These are phyloP conservation scores for Polypedilum pembai DNA, from an alignment of 1,140 invertebrate genomes.

Conservation along the genomic window DNA sequence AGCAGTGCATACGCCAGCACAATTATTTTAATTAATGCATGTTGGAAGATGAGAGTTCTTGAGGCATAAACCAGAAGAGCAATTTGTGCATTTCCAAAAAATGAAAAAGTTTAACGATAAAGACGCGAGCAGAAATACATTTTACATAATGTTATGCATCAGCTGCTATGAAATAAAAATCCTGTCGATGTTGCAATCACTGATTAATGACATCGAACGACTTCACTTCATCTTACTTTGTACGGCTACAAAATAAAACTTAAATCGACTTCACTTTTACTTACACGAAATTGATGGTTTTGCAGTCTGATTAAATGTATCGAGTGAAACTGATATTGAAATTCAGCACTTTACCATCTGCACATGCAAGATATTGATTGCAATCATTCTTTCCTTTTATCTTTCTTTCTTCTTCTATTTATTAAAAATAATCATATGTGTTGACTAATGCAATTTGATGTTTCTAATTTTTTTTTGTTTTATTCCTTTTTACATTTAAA, in stretches of 20 bases:
- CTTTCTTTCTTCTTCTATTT: not conserved
- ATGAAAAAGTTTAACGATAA: no score
- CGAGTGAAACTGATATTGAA: not conserved
- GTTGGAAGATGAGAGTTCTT: not conserved
- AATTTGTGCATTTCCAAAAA: conserved; percentile 3
- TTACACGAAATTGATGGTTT: not conserved
- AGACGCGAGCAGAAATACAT: not conserved
- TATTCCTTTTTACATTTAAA: no score
- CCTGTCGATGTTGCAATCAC: not conserved
- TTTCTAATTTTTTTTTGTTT: no score
- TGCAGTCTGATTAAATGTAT: not conserved
- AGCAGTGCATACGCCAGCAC: not conserved
- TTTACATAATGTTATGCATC: conserved; percentile 7
- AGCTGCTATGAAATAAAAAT: not conserved
- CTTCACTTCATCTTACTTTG: not conserved
- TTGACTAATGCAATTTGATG: no score
- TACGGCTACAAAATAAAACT: not conserved
- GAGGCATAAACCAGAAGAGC: not conserved
- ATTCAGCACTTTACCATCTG: not conserved
- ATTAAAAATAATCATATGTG: no score
- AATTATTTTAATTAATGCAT: not conserved
- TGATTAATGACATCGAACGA: not conserved
- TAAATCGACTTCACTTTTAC: no score
- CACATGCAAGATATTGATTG: not conserved
- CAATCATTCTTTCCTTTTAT: not conserved